Base-by-base conservation (phyloP, 2,888 invertebrate species). In the Caenorhabditis becei region DNA sequence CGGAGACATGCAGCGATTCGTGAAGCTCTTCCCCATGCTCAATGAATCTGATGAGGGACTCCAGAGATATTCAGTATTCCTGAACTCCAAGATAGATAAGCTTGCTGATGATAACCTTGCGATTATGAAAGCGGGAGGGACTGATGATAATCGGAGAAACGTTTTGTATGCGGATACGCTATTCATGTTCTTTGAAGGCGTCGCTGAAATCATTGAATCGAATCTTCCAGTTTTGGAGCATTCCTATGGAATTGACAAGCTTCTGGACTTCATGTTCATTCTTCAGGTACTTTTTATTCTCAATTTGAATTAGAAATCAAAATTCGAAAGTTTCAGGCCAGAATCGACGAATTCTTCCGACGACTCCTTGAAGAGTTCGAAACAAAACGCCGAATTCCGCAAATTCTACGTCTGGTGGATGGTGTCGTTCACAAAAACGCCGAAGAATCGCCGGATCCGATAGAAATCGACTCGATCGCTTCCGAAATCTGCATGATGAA, bases 1-100 rank as follows among this genome's bases (percentile, higher is more conserved):
- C 51, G 95, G 95, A 0, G 95, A 95, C 0, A 95, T 97, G 20
- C 97, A 97, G 91, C 93, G 87, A 47, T 96, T 97, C 91, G 98
- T 98, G 92, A 97, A 97, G 92, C 94, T 99, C 89, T 99, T 97
- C 92, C 98, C 99, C 0, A 93, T 97, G 78, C 93, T 99, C 10
- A 96, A 96, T 20, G 95, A 96, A 92, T 95, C 97, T 80, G 94
- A 95, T 49, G 95, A 96, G 88, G 98, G 98, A 11, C 94, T 99
- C 16, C 94, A 94, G 77, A 94, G 96, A 88, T 96, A 97, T 90
- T 95, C 96, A 35, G 94, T 94, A 56, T 97, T 96, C 91, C 66
- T 91, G 44, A 83, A 86, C 32, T 54, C 66, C 32, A 86, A 93
- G 91, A 89, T 93, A 41, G 91, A 92, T n/a, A 93, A 94, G 65